Base-by-base conservation (phyloP, 2,797 vertebrate genomes). In the Falco berigora region DNA sequence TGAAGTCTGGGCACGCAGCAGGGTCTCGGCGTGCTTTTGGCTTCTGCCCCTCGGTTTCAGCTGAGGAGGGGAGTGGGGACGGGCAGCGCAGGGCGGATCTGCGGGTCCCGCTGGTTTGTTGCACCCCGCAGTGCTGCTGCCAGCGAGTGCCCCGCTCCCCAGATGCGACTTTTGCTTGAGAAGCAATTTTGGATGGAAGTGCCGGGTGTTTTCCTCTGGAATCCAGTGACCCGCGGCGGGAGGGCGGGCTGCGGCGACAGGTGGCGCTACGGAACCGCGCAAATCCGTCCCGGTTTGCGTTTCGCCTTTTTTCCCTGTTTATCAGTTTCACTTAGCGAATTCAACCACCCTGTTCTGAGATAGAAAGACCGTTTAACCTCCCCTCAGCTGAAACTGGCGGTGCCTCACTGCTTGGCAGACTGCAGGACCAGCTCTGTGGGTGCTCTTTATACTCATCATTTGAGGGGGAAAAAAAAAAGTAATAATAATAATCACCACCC, bases 401-500 rank as follows among this genome's bases (percentile, higher is more conserved):
- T 64, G 56, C 52, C 80, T 94, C 77, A 10, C 79, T 14, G 71
- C 84, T 90, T 85, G 92, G 42, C 77, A 93, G 75, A 69, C 42
- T n/a, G 47, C 69, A 52, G 53, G 46, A 56, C 79, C 20, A 59
- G 69, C 83, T 88, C 95, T 52, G 84, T 44, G 75, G 61, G 81
- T 68, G 46, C 88, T 95, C 61, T 75, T 96, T 83, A 92, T 56
- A 88, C 93, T 69, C 84, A 74, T 79, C 58, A 72, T 90, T 83
- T 21, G 27, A 5, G 8, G 4, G 5, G 18, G 9, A 53, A 74
- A 42, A 42, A 63, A 91, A 83, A 88, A 56, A 49, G 14, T 20
- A 12, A 74, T 16, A 42, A 42, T 42, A 42, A 42, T 42, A 42
- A 42, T 64, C 58, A 56, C 62, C 68, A 73, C 49, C 42, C 58